A percentile compares a stretch with the other conserved stretches of the same genome.
phyloP scores from a whole-genome alignment of 1,140 invertebrate species.

The Leptopilina clavipes region DNA sequence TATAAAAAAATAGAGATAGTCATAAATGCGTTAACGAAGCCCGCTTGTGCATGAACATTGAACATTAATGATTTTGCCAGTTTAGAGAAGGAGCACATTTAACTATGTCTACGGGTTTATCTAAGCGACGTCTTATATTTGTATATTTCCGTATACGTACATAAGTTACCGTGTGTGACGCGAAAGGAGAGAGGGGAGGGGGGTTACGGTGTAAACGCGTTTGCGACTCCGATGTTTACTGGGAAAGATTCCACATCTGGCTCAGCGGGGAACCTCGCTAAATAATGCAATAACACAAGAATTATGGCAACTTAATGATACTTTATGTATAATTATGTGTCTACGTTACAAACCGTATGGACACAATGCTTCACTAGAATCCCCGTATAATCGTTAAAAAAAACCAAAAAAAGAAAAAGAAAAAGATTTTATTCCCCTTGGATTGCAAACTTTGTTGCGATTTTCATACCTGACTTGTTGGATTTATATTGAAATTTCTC shows the following conservation, averaged over 20 bases:
- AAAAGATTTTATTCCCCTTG: too few species aligned
- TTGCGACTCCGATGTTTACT: constrained; percentile 42
- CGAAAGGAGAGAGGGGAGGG: too few species aligned
- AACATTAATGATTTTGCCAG: not conserved
- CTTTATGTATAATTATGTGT: constrained; percentile 71
- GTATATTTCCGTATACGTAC: not conserved
- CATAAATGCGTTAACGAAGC: constrained; percentile 5
- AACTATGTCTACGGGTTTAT: constrained; percentile 28
- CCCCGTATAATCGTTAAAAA: not conserved
- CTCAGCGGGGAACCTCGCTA: constrained; percentile 66
- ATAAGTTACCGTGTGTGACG: constrained; percentile 3
- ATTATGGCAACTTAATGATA: constrained; percentile 73
- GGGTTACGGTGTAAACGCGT: constrained; percentile 29
- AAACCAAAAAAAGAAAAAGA: too few species aligned
- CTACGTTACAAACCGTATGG: constrained; percentile 44
- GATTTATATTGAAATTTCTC: too few species aligned
- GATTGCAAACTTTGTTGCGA: too few species aligned
- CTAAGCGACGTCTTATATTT: constrained; percentile 7
- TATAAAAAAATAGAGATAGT: not conserved
- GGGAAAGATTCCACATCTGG: constrained; percentile 60
- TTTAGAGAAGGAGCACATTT: not conserved
- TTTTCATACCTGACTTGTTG: too few species aligned
- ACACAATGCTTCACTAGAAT: constrained; percentile 43
- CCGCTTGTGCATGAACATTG: not conserved
- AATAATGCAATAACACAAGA: constrained; percentile 74